Conservation (phyloP, 2,113 vertebrate species). For the Nothobranchius furzeri region DNA sequence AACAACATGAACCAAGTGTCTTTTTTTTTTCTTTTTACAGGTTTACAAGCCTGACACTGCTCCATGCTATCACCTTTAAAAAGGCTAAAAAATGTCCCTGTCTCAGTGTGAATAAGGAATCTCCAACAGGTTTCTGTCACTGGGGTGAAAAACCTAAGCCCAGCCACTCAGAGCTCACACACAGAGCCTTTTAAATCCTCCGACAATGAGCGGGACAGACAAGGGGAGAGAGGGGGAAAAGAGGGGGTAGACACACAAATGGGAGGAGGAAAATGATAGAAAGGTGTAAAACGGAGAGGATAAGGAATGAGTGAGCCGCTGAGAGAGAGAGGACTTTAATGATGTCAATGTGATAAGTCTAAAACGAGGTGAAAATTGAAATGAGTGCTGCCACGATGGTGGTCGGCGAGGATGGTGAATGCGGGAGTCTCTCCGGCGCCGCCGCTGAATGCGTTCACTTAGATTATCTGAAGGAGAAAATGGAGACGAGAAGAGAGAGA, state of each 20-base stretch:
- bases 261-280: slow-evolving; percentile 47
- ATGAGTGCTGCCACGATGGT: slow-evolving; percentile 58
- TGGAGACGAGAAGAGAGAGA: slow-evolving; percentile 29
- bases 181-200: slow-evolving; percentile 68
- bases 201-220: slow-evolving; percentile 64
- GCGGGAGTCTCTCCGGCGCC: background rate
- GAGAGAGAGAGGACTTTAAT: slow-evolving; percentile 69
- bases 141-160: slow-evolving; percentile 65
- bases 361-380: slow-evolving; percentile 73
- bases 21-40: slow-evolving; percentile 43
- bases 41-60: slow-evolving; percentile 24
- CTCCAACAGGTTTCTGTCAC: slow-evolving; percentile 67
- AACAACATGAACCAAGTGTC: slow-evolving; percentile 35
- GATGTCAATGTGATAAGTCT: slow-evolving; percentile 73
- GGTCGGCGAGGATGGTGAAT: slow-evolving; percentile 51
- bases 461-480: slow-evolving; percentile 54
- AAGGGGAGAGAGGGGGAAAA: slow-evolving; percentile 40
- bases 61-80: slow-evolving; percentile 34
- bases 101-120: slow-evolving; percentile 61
- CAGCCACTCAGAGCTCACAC: slow-evolving; percentile 56
- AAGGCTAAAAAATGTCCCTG: slow-evolving; percentile 37
- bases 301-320: slow-evolving; percentile 61
- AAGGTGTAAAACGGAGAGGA: slow-evolving; percentile 71
- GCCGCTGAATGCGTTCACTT: slow-evolving; percentile 40
- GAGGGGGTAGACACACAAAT: slow-evolving; percentile 37